Evolutionary conservation across 2,113 vertebrate genomes (phyloP).

Genomic region (Leucosticte australis): DNA sequence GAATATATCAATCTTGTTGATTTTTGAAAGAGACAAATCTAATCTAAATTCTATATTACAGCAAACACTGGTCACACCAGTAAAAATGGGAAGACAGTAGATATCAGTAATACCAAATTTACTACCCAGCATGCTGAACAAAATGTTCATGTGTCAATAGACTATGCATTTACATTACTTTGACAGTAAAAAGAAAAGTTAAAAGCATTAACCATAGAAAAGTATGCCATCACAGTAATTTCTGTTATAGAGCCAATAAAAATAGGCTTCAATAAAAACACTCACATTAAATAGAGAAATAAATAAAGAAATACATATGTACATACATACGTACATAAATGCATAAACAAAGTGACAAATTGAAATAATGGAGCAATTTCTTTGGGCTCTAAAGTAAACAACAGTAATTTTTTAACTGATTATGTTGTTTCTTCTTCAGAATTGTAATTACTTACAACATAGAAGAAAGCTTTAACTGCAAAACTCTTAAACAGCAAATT

Average conservation of each 20-base stretch:
- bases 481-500: background rate
- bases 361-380: slow-evolving; percentile 1
- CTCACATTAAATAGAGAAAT: background rate
- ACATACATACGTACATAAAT: background rate
- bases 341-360: background rate
- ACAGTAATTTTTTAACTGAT: background rate
- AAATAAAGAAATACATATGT: no score
- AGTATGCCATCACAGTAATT: background rate
- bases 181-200: background rate
- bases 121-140: background rate
- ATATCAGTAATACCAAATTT: background rate
- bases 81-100: background rate
- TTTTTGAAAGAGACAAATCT: background rate
- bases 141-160: background rate
- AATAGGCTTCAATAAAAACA: background rate
- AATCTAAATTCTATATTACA: background rate
- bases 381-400: background rate
- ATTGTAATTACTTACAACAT: background rate
- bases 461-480: background rate
- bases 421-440: background rate
- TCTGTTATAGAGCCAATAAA: background rate
- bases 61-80: background rate
- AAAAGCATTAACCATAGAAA: background rate
- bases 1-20: background rate
- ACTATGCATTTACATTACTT: background rate